Percentiles rank a stretch among this genome's conserved stretches.
These are phyloP conservation scores for Acrocephalus scirpaceus DNA, from an alignment of 2,797 vertebrate genomes.

Conservation along the genomic window DNA sequence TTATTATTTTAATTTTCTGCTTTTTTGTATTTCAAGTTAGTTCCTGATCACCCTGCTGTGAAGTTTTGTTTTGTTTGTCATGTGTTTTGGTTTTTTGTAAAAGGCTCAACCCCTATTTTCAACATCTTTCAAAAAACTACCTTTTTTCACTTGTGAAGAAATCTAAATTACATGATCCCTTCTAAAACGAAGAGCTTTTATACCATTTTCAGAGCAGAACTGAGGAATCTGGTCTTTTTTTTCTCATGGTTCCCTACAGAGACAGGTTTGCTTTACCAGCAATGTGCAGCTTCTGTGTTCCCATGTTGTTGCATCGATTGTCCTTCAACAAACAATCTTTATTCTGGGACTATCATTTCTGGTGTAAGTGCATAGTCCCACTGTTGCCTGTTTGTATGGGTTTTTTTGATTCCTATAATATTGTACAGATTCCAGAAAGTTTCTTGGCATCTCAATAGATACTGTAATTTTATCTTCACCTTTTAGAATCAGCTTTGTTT, in stretches of 20 bases:
- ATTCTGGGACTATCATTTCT: not conserved
- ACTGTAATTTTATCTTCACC: not conserved
- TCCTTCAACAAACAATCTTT: not conserved
- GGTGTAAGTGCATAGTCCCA: not conserved
- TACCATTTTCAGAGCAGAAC: not conserved
- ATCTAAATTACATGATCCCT: not conserved
- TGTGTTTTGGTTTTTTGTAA: not conserved
- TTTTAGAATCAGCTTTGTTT: not conserved
- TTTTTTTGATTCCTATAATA: not conserved
- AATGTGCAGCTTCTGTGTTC: not conserved
- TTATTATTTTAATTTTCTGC: not conserved
- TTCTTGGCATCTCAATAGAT: not conserved
- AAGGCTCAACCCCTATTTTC: not conserved
- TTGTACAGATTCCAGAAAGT: not conserved
- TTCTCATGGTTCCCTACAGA: not conserved
- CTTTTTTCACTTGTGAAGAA: not conserved
- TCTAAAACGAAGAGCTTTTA: not conserved
- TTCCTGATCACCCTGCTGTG: not conserved
- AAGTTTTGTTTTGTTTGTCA: not conserved
- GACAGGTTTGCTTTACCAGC: not conserved
- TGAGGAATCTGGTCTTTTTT: not conserved
- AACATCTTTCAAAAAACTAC: not conserved
- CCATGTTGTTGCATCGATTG: not conserved
- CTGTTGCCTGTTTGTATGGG: not conserved
- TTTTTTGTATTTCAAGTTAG: not conserved